Percentiles rank a stretch among this genome's conserved stretches.
phyloP scores from a whole-genome alignment of 1,140 invertebrate species.

The Ctenoplectra terminalis region DNA sequence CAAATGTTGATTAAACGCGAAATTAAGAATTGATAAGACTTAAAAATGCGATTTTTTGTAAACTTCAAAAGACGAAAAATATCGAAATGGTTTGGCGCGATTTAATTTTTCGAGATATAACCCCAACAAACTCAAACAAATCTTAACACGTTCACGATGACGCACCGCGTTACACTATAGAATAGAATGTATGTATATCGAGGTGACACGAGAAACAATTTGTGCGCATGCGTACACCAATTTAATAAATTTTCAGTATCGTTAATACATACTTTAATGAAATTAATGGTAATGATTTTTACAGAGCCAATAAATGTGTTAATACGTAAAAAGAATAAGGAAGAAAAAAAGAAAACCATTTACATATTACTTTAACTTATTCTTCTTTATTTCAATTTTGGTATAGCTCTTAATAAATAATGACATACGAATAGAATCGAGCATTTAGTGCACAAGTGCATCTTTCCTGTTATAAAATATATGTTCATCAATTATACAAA shows the following conservation, averaged over 20 bases:
- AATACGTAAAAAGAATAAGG: too few species aligned
- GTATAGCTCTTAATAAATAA: too few species aligned
- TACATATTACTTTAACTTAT: too few species aligned
- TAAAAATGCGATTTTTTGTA: neutral
- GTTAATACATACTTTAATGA: neutral
- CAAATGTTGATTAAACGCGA: neutral
- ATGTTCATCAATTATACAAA: too few species aligned
- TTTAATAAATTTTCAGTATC: neutral
- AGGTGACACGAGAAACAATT: neutral
- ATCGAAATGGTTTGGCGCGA: conserved; percentile 17
- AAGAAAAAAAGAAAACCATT: too few species aligned
- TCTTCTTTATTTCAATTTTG: too few species aligned
- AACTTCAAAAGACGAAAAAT: conserved; percentile 15
- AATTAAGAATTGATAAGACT: neutral
- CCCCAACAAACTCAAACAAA: neutral
- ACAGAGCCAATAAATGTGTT: too few species aligned
- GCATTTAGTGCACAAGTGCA: neutral
- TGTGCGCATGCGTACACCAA: neutral
- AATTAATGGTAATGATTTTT: too few species aligned
- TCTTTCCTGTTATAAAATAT: too few species aligned
- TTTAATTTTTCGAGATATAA: neutral
- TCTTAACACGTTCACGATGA: too few species aligned
- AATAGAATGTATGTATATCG: too few species aligned
- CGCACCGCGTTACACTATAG: neutral
- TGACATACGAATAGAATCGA: too few species aligned